A percentile compares a stretch with the other conserved stretches of the same genome.
phyloP scores from a whole-genome alignment of 1,140 invertebrate species.

The Pseudomyrmex cubaensis region DNA sequence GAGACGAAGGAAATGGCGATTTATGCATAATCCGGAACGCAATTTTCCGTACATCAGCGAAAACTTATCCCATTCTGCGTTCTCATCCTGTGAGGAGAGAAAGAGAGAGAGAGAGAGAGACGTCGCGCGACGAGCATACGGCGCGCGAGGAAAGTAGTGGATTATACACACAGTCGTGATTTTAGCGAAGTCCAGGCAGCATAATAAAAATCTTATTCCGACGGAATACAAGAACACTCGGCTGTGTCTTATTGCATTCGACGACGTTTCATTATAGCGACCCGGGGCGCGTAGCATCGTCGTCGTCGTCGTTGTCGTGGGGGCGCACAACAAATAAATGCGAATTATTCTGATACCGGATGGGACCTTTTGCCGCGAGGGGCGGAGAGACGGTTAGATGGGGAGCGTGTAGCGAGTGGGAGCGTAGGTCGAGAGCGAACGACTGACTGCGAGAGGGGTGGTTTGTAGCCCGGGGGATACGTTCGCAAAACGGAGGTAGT shows the following conservation, averaged over 20 bases:
- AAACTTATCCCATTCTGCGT: slow-evolving; percentile 39
- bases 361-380: slow-evolving; percentile 28
- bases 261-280: slow-evolving; percentile 77
- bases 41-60: slow-evolving; percentile 61
- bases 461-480: slow-evolving; percentile 65
- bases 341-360: slow-evolving; percentile 74
- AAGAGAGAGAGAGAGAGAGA: no score
- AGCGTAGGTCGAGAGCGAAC: slow-evolving; percentile 62
- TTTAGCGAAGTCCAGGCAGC: slow-evolving; percentile 68
- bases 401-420: not conserved
- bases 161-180: slow-evolving; percentile 66
- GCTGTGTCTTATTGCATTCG: slow-evolving; percentile 67
- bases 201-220: slow-evolving; percentile 74
- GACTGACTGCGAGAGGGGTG: slow-evolving; percentile 60
- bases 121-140: not conserved
- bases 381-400: not conserved
- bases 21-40: slow-evolving; percentile 72
- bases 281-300: slow-evolving; percentile 40
- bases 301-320: not conserved
- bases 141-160: slow-evolving; percentile 14
- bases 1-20: slow-evolving; percentile 62
- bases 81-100: no score
- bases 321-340: slow-evolving; percentile 69
- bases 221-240: slow-evolving; percentile 59
- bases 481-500: slow-evolving; percentile 59